Base-by-base conservation (phyloP, 2,113 vertebrate species). In the Halcyon malimbica region DNA sequence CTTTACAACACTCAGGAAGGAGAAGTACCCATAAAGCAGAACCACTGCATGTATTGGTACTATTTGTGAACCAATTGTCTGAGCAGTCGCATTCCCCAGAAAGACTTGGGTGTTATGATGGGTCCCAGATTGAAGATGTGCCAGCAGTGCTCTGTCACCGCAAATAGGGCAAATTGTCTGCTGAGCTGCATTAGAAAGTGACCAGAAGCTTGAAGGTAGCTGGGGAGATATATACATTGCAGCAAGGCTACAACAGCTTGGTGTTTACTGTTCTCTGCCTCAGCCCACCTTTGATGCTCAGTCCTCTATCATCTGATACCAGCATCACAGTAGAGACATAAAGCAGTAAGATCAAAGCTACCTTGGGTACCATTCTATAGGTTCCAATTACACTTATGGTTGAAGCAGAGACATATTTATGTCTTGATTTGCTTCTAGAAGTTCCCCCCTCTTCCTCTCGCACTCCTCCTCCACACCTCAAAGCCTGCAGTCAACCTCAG, bases 281-380 rank as follows among this genome's bases (percentile, higher is more conserved):
- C 37, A 77, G 4, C 25, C 25, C 35, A 67, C 15, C 24, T 51
- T 75, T 35, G 25, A 46, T 63, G 13, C 13, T 78, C 57, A 59
- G 56, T 28, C 35, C 33, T 76, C 37, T 94, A 6, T 81, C 83
- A 63, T 64, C 54, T 81, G 63, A 89, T 74, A 77, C 46, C 25
- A 74, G 28, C 26, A 82, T 41, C 39, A 25, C n/a, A 31, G 37
- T 15, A 44, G 50, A 13, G 23, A 57, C 24, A n/a, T n/a, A 29
- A 79, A 39, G 29, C 15, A 48, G 19, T 57, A 90, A 93, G 93
- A 95, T 97, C 93, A 93, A 96, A 96, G 91, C 65, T 85, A 37
- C 44, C 35, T 79, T 91, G 29, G 56, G 77, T 79, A 82, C 83
- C 64, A 82, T 60, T 89, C 48, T 64, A 24, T 62, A 87, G 83